A percentile compares a stretch with the other conserved stretches of the same genome.
Conservation (phyloP, 1,140 invertebrate species). For the Camponotus vicinus region DNA sequence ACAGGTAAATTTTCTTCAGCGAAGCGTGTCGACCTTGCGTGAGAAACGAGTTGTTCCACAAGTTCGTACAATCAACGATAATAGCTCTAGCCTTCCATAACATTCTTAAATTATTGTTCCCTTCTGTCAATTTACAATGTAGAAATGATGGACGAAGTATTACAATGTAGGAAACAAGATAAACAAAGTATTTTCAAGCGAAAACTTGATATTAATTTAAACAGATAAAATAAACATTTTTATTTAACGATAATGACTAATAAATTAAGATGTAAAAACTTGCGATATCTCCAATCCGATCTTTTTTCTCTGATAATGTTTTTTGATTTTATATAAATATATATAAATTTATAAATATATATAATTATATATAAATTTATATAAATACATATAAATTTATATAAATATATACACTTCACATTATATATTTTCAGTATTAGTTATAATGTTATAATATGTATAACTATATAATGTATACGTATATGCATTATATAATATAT, state of each 20-base stretch:
- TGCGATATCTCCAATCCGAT: slow-evolving; percentile 44
- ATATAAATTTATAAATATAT: too few relatives aligned
- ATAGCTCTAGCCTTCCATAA: slow-evolving; percentile 33
- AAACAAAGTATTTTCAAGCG: slow-evolving; percentile 49
- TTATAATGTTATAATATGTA: too few relatives aligned
- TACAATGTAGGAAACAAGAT: slow-evolving; percentile 61
- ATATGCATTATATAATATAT: too few relatives aligned
- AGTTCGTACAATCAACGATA: slow-evolving; percentile 47
- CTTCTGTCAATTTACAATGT: slow-evolving; percentile 59
- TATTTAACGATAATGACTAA: slow-evolving; percentile 38
- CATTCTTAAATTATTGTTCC: slow-evolving; percentile 41
- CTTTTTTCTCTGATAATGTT: slow-evolving; percentile 52
- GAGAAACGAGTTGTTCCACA: slow-evolving; percentile 43
- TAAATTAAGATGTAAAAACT: slow-evolving; percentile 63
- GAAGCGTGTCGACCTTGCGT: slow-evolving; percentile 27
- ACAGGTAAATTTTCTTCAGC: slow-evolving; percentile 28
- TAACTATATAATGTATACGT: too few relatives aligned
- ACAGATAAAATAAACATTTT: slow-evolving; percentile 10
- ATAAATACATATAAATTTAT: too few relatives aligned
- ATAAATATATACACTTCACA: too few relatives aligned
- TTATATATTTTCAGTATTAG: too few relatives aligned
- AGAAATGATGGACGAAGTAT: slow-evolving; percentile 51
- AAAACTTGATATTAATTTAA: slow-evolving; percentile 53
- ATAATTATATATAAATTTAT: too few relatives aligned
- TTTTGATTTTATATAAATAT: not conserved